Evolutionary conservation across 2,113 vertebrate genomes (phyloP).

Genomic region (Electrona antarctica): DNA sequence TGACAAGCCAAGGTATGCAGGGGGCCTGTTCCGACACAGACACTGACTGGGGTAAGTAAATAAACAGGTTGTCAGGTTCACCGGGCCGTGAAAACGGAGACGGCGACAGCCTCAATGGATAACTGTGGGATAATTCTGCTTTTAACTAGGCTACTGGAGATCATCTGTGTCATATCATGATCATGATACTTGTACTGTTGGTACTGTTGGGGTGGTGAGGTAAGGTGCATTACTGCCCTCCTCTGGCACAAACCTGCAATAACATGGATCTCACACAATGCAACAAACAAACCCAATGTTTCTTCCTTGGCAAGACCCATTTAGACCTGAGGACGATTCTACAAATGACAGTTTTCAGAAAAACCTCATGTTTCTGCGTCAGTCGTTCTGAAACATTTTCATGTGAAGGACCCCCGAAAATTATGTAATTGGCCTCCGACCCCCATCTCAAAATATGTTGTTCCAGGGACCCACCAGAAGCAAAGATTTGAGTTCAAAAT

Average conservation of each 20-base stretch:
- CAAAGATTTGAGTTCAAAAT: too few relatives aligned
- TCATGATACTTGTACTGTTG: neutral
- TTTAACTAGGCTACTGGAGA: neutral
- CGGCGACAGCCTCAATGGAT: neutral
- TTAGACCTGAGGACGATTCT: too few relatives aligned
- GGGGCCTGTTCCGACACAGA: conserved; percentile 51
- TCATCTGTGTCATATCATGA: neutral
- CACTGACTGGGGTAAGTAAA: conserved; percentile 44
- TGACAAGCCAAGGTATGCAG: conserved; percentile 51
- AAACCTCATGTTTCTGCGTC: too few relatives aligned
- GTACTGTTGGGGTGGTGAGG: neutral
- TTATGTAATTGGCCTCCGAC: too few relatives aligned
- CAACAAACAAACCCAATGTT: neutral
- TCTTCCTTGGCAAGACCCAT: neutral
- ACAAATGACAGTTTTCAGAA: too few relatives aligned
- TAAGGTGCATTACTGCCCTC: conserved; percentile 54
- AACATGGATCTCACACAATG: neutral
- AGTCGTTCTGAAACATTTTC: too few relatives aligned
- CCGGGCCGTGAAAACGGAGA: conserved; percentile 13
- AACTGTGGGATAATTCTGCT: conserved; percentile 23
- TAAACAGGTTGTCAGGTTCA: conserved; percentile 42
- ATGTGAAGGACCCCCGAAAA: too few relatives aligned
- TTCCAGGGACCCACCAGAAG: too few relatives aligned
- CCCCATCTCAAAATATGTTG: too few relatives aligned
- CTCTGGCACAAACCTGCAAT: conserved; percentile 29